Conservation (phyloP, 2,797 vertebrate species). For the Tapera naevia region DNA sequence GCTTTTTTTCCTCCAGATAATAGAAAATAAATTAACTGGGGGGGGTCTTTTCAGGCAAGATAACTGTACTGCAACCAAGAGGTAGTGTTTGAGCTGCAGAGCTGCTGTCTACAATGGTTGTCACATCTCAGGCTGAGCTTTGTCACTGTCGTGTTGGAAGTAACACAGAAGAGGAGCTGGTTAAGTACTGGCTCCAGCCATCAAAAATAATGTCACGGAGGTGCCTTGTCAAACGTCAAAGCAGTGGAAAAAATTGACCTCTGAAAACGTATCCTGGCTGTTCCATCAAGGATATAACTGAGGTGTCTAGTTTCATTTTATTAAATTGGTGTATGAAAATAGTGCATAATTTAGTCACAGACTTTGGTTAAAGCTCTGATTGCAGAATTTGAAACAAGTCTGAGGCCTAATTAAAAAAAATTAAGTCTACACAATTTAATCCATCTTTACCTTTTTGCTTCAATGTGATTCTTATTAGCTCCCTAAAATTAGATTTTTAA, state of each 20-base stretch:
- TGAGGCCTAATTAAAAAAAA: constrained; percentile 23
- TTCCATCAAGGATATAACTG: background rate
- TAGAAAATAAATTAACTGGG: background rate
- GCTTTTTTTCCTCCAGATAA: background rate
- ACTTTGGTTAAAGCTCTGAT: background rate
- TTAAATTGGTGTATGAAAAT: background rate
- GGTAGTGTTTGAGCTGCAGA: background rate
- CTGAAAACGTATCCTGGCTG: background rate
- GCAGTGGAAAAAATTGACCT: background rate
- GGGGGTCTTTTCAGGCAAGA: background rate
- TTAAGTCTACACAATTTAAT: constrained; percentile 19
- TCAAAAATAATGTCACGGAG: background rate
- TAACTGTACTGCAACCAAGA: background rate
- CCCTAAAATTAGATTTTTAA: constrained; percentile 70
- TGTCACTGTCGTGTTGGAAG: background rate
- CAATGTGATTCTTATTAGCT: constrained; percentile 44
- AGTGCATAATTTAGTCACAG: background rate
- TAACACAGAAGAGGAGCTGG: background rate
- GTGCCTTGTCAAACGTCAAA: background rate
- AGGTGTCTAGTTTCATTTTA: background rate
- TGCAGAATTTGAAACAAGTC: background rate
- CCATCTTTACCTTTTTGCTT: constrained; percentile 19
- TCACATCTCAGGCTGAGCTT: background rate
- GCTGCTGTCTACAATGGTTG: background rate
- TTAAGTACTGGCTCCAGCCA: background rate